These are phyloP conservation scores for Alloplasta piceator DNA, from an alignment of 2,888 invertebrate genomes.

Conservation along the genomic window DNA sequence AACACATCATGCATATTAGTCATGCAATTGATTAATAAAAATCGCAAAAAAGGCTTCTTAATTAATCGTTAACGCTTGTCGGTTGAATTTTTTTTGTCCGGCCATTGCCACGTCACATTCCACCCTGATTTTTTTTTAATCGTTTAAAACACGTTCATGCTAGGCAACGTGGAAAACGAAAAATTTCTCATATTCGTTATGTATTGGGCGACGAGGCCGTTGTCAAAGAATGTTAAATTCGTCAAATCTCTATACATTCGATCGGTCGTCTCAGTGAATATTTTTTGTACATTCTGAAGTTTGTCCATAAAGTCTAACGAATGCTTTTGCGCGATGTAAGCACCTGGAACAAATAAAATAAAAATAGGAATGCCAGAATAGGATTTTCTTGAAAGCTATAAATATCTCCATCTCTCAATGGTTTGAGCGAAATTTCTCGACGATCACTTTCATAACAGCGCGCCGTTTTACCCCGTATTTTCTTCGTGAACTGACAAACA, in stretches of 20 bases:
- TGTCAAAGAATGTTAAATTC: slow-evolving; percentile 74
- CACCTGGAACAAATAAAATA: slow-evolving; percentile 83
- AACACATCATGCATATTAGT: slow-evolving; percentile 55
- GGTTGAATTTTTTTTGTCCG: slow-evolving; percentile 22
- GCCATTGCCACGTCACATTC: slow-evolving; percentile 74
- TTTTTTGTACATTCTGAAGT: slow-evolving; percentile 78
- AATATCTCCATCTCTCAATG: no score
- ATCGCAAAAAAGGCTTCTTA: slow-evolving; percentile 55
- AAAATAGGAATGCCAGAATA: slow-evolving; percentile 77
- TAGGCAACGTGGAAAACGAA: slow-evolving; percentile 71
- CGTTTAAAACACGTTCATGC: slow-evolving; percentile 74
- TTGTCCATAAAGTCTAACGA: slow-evolving; percentile 79
- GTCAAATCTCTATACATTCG: slow-evolving; percentile 75
- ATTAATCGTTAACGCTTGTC: slow-evolving; percentile 42
- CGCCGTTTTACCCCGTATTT: background rate
- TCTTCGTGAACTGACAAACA: background rate
- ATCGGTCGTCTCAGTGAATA: slow-evolving; percentile 78
- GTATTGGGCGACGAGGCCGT: slow-evolving; percentile 76
- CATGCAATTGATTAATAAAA: slow-evolving; percentile 53
- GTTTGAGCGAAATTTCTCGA: no score
- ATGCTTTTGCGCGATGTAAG: slow-evolving; percentile 80
- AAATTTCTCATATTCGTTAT: slow-evolving; percentile 75
- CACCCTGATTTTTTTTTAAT: slow-evolving; percentile 62
- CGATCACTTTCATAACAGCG: no score
- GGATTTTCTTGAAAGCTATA: slow-evolving; percentile 60